These are phyloP conservation scores for Sphenopsis melanotis DNA, from an alignment of 2,797 vertebrate species.

Conservation along the genomic window DNA sequence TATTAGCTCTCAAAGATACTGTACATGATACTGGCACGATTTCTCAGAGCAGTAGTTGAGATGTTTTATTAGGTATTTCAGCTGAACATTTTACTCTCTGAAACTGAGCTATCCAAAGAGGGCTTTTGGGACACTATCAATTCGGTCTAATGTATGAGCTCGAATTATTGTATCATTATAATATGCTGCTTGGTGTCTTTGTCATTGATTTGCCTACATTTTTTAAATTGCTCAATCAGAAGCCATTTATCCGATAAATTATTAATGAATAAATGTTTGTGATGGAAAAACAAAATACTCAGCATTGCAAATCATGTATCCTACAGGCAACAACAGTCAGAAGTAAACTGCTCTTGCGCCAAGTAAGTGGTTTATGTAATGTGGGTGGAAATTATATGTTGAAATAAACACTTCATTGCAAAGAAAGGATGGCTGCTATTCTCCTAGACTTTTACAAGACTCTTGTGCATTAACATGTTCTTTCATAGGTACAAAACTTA, in stretches of 20 bases:
- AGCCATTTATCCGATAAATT: conserved; percentile 50
- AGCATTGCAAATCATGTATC: not conserved
- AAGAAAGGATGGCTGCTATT: not conserved
- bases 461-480: rapidly evolving
- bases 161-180: not conserved
- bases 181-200: not conserved
- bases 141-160: not conserved
- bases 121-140: not conserved
- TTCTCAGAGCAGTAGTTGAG: conserved; percentile 7
- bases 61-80: conserved; percentile 7
- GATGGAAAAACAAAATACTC: not conserved
- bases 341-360: not conserved
- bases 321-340: not conserved
- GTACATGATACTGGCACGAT: not conserved
- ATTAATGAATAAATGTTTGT: conserved; percentile 40
- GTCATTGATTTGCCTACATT: conserved; percentile 6
- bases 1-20: not conserved
- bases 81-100: not conserved
- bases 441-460: not conserved
- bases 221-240: conserved; percentile 32
- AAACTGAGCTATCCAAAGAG: conserved; percentile 25
- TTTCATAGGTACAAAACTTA: not conserved
- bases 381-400: not conserved
- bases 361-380: not conserved
- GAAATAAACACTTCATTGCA: not conserved